Evolutionary conservation across 2,888 invertebrate species (phyloP).

Genomic region (Spisula solida): DNA sequence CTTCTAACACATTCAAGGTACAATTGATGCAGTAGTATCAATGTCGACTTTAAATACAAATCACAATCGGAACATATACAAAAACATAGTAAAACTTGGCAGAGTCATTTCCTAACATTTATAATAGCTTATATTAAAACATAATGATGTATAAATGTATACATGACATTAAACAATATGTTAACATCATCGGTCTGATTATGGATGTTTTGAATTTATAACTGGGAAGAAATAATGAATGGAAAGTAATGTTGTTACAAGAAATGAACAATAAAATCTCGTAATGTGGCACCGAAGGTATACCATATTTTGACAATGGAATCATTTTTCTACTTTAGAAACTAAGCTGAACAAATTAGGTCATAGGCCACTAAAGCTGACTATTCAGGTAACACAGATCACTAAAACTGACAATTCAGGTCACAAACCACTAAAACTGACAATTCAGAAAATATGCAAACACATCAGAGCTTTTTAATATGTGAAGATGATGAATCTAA

Average conservation of each 20-base stretch:
- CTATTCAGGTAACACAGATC: no score
- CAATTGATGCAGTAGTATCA: neutral
- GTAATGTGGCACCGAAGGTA: neutral
- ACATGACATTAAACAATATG: neutral
- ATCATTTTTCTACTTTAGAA: neutral
- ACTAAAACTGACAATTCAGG: no score
- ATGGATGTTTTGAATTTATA: neutral
- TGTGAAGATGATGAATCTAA: no score
- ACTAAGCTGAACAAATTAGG: no score
- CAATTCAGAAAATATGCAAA: no score
- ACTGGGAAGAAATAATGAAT: no score
- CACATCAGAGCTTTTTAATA: no score
- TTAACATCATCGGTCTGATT: neutral
- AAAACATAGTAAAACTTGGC: constrained; percentile 7
- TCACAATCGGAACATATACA: constrained; percentile 7
- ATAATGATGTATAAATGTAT: neutral
- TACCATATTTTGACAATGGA: constrained; percentile 5
- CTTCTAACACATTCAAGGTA: constrained; percentile 44
- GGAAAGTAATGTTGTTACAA: no score
- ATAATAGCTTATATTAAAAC: neutral
- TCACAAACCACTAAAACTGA: no score
- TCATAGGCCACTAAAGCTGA: no score
- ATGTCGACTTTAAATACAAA: constrained; percentile 2
- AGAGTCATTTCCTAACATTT: neutral
- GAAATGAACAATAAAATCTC: no score